Conservation (phyloP, 2,113 vertebrate species). For the Pica pica region DNA sequence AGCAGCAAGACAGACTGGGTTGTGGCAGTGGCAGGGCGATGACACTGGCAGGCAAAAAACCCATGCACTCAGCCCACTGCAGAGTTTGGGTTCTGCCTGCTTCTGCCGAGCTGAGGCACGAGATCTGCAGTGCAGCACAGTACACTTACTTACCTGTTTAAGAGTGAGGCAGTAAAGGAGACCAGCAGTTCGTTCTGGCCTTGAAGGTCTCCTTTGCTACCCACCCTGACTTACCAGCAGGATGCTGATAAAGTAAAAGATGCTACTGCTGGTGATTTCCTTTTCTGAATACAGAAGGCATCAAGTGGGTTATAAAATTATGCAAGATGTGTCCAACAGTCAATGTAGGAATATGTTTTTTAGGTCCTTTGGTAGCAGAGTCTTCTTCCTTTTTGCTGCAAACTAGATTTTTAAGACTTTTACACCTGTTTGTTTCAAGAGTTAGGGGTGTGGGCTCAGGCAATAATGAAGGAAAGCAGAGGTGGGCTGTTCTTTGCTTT, state of each 20-base stretch:
- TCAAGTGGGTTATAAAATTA: not conserved
- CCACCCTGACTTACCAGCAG: not conserved
- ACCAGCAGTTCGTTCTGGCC: not conserved
- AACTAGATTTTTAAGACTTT: not conserved
- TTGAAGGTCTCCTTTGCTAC: not conserved
- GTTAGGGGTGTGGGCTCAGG: not conserved
- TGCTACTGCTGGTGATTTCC: not conserved
- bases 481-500: not conserved
- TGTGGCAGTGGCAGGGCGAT: fast-evolving
- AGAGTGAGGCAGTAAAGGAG: not conserved
- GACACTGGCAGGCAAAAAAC: not conserved
- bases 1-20: not conserved
- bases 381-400: not conserved
- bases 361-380: not conserved
- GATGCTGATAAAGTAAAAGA: not conserved
- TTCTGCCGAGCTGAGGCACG: not conserved
- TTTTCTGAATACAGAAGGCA: not conserved
- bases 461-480: not conserved
- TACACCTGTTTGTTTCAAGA: not conserved
- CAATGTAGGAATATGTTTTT: not conserved
- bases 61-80: fast-evolving
- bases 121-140: fast-evolving
- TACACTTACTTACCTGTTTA: fast-evolving
- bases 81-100: not conserved
- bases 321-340: not conserved